Base-by-base conservation (phyloP, 1,140 invertebrate genomes). In the Heliconius melpomene region DNA sequence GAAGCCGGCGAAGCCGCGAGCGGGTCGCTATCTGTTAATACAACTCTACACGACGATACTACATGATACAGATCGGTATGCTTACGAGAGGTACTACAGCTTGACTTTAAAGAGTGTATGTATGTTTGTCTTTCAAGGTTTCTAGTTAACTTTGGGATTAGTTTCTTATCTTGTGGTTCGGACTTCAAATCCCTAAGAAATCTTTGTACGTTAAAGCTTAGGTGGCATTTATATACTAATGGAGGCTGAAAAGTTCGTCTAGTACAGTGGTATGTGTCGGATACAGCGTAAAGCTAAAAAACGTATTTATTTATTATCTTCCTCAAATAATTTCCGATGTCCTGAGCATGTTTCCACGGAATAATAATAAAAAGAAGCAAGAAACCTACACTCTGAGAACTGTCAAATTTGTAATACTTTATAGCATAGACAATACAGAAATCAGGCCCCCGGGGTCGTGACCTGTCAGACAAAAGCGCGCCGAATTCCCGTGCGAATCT, bases 401-500 rank as follows among this genome's bases (percentile, higher is more conserved):
- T 66, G 72, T 74, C 23, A 60, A n/a, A 60, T 16, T 26, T 72
- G 36, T 16, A 72, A 78, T n/a, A 46, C 50, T 52, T 18, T 20
- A 23, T n/a, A 11, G 18, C 36, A 72, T 26, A 73, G 50, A 79
- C 80, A 82, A 84, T 80, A 84, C 52, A 80, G 23, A 66, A 66
- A 66, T 66, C 50, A 79, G 80, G 18, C 82, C 86, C 84, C 74
- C 76, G 78, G 82, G 89, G 87, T 90, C 87, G 78, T 75, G 89
- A 89, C 86, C 88, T 86, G 80, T 82, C 79, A 82, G 79, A 88
- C 85, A 86, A 87, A 78, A 79, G 82, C 79, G 80, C 78, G 83
- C 83, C 74, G 85, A 66, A 82, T 89, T 90, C 89, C 89, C 89
- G 84, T 90, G 89, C 89, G 89, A 91, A 91, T 89, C 83, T 89